Base-by-base conservation (phyloP, 2,888 invertebrate genomes). In the Eupsilia transversa region DNA sequence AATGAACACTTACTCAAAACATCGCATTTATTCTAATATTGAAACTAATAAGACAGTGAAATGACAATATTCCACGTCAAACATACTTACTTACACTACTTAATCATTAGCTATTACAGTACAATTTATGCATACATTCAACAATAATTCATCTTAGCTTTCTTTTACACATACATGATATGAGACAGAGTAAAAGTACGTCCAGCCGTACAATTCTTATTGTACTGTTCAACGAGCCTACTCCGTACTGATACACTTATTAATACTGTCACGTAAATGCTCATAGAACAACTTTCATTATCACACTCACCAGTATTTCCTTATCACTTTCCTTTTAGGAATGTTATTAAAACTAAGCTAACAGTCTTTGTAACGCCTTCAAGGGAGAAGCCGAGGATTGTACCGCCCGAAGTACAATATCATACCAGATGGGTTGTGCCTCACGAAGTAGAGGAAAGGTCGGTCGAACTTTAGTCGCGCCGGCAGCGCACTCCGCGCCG, bases 341-440 rank as follows among this genome's bases (percentile, higher is more conserved):
- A 93, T 94, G 89, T 89, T 91, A 92, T 91, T 93, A 92, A 93
- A 93, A 93, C 93, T 96, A 95, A 91, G 90, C 93, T 94, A 96
- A 93, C 96, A 96, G 96, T 96, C 96, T 96, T 94, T 92, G 85
- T 86, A 86, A 89, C 84, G 84, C 77, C 90, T 94, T 96, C 94
- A 98, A 93, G 98, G 98, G 93, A 98, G 94, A 91, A 98, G 97
- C 94, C 98, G 97, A 59, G 98, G 98, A 94, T 98, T 98, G 95
- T 98, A 98, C 91, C 98, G 97, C 59, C 99, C 99, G 96, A 98
- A 98, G 92, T 98, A 98, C 69, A 99, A 95, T 89, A 99, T 98
- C 96, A 99, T 97, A 79, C 99, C 99, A n/a, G 98, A 98, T 2
- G 98, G 99, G 93, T 99, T 99, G 93, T 99, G 99, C 90, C 99